Evolutionary conservation across 1,140 invertebrate species (phyloP), one percentile per base, ranked within the genome.

Genomic region (Pissodes strobi): DNA sequence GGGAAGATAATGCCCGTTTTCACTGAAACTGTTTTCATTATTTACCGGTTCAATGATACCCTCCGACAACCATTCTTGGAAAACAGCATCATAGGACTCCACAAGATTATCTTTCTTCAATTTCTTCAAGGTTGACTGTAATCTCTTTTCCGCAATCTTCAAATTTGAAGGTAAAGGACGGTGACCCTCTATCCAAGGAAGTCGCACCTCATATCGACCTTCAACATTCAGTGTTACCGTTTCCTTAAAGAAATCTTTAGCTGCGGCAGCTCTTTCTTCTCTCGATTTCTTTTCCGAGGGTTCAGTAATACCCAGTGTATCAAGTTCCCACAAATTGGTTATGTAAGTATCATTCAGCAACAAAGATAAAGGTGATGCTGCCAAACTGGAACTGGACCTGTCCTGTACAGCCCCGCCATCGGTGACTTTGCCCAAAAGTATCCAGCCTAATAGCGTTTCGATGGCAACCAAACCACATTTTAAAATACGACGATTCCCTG

Each of bases 351-450:
- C 2, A 61, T 56, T 19, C 55, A 34, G 5, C 27, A 6, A 57
- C 64, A 81, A 12, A 80, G 70, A 18, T n/a, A n/a, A n/a, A n/a
- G n/a, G n/a, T n/a, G n/a, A n/a, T n/a, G n/a, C n/a, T n/a, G n/a
- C n/a, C n/a, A 78, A 69, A 0, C 62, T 49, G 22, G 77, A 46
- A 9, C 65, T 30, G 1, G 59, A n/a, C n/a, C 30, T 34, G 30
- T n/a, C 30, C 30, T 34, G 6, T 34, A n/a, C 30, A 34, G 30
- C 30, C 30, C 30, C 30, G 30, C 6, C 30, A 34, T 34, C 30
- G 30, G 30, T 8, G 6, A 34, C 30, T 34, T 34, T 34, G n/a
- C n/a, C n/a, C n/a, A n/a, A n/a, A n/a, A n/a, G n/a, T n/a, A n/a
- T n/a, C n/a, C n/a, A n/a, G n/a, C n/a, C 30, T n/a, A 6, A n/a